Conservation (phyloP, 2,113 vertebrate genomes). For the Meleagris gallopavo region DNA sequence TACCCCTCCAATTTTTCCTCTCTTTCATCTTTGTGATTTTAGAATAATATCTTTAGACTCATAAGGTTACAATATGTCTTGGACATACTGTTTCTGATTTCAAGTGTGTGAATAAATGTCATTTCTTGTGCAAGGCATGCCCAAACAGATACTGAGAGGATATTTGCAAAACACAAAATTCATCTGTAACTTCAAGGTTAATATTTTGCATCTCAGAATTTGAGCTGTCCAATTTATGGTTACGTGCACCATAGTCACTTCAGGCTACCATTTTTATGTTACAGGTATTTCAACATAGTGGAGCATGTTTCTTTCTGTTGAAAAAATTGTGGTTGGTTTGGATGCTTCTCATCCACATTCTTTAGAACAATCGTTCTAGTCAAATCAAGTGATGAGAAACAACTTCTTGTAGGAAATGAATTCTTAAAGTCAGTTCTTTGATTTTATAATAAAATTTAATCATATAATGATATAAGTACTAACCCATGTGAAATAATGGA, state of each 20-base stretch:
- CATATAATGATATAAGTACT: background rate
- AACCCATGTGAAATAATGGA: background rate
- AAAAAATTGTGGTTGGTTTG: background rate
- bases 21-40: background rate
- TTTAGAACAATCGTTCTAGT: background rate
- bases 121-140: background rate
- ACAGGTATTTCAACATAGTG: background rate
- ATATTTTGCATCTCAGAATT: background rate
- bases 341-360: background rate
- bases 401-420: background rate
- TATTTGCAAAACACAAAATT: background rate
- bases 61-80: background rate
- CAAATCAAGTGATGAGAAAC: background rate
- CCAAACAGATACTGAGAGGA: background rate
- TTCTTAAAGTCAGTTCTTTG: background rate
- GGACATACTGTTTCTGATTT: background rate
- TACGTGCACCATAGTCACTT: background rate
- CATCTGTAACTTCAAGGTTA: background rate
- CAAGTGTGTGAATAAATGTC: background rate
- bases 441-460: background rate
- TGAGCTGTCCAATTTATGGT: background rate
- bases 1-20: too few species aligned
- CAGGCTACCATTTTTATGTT: background rate
- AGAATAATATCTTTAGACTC: background rate
- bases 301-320: background rate